phyloP scores from a whole-genome alignment of 2,888 invertebrate species.

The Pristionchus fissidentatus region DNA sequence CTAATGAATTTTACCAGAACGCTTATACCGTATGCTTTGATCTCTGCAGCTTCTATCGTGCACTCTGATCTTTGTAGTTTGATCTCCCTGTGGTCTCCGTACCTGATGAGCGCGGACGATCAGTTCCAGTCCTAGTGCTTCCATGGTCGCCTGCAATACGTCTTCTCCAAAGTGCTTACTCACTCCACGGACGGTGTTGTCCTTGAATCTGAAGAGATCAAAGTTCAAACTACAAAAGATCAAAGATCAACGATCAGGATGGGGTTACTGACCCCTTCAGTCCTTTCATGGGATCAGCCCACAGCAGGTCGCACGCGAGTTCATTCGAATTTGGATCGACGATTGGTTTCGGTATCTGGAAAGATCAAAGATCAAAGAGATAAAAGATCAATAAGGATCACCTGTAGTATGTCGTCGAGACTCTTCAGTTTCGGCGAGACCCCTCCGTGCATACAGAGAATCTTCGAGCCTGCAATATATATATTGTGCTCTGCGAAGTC shows the following conservation, averaged over 20 bases:
- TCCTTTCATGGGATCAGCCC: no score
- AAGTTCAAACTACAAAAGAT: no score
- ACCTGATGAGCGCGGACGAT: constrained; percentile 35
- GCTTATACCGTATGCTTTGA: not conserved
- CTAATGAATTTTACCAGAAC: not conserved
- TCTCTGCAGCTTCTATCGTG: not conserved
- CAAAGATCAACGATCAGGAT: no score
- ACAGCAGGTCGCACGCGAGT: no score
- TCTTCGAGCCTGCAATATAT: not conserved
- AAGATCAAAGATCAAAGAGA: no score
- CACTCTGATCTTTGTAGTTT: no score
- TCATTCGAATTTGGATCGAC: no score
- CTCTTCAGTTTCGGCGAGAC: not conserved
- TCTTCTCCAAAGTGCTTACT: constrained; percentile 19
- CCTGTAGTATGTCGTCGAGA: constrained; percentile 23
- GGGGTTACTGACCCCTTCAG: no score
- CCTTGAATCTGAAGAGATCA: no score
- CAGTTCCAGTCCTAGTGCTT: not conserved
- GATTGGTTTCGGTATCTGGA: constrained; percentile 55
- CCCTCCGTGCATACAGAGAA: constrained; percentile 9
- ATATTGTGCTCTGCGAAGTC: no score
- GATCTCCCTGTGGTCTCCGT: no score
- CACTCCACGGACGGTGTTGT: constrained; percentile 12
- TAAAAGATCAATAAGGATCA: constrained; percentile 29
- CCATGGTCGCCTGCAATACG: not conserved